Base-by-base conservation (phyloP, 2,888 invertebrate species). In the Drymonia ruficornis region DNA sequence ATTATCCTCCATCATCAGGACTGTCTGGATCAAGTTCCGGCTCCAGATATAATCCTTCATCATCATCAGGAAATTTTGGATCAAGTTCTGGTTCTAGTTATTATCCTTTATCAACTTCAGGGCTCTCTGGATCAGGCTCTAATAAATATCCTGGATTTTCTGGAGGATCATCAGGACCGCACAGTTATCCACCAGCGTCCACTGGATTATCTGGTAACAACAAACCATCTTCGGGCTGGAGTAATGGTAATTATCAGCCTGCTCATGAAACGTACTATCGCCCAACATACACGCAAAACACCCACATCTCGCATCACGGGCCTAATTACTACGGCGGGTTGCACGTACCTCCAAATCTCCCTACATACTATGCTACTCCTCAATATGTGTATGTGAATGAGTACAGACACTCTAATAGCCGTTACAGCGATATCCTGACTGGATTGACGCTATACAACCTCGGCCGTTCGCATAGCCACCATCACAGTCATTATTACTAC, bases 381-480 rank as follows among this genome's bases (percentile, higher is more conserved):
- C 91, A 90, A 56, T 80, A 90, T 45, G 76, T 86, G 1, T 91
- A 91, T 60, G 70, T 91, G 8, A 82, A 76, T 12, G 80, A 89
- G 60, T 91, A 91, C 56, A 83, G 89, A 61, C 71, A 86, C 64
- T 91, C 91, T 7, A 76, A 75, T 18, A 91, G 91, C 61, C 83
- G 87, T 8, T 92, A 84, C 55, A 73, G 86, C 56, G 84, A 91
- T 56, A 63, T 92, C 12, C 68, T 92, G 56, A 90, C 87, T 16
- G 91, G 91, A 1, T 65, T 92, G 38, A 71, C 91, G 12, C 70
- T 91, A 36, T 91, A 92, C 56, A 91, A 92, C 59, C 74, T 91
- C 65, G 89, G 87, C 1, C 83, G 91, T 11, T 89, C 91, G 2
- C 81, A 88, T 51, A 80, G 70, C 49, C 75, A 87, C 59, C 74